Evolutionary conservation across 2,113 vertebrate genomes (phyloP).

Genomic region (Gorsachius goisagi): DNA sequence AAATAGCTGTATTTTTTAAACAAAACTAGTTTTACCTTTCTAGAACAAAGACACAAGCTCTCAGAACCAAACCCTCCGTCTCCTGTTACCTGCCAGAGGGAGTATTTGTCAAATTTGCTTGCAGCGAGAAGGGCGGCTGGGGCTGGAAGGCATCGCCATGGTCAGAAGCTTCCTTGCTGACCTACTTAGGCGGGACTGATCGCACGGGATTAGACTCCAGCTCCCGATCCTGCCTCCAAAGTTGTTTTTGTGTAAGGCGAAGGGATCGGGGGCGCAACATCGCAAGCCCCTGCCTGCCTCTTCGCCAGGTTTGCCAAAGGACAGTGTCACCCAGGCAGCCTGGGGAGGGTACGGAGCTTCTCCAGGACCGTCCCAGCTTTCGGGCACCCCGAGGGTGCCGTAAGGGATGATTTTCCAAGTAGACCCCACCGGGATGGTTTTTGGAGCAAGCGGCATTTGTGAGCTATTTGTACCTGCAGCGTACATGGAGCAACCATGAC

Average conservation of each 20-base stretch:
- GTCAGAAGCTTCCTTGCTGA: neutral
- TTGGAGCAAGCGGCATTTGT: neutral
- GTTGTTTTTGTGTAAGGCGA: neutral
- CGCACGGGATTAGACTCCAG: neutral
- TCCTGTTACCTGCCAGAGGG: neutral
- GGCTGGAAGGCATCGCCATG: neutral
- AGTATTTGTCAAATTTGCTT: neutral
- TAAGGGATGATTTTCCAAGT: neutral
- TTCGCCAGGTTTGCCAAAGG: neutral
- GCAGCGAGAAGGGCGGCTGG: neutral
- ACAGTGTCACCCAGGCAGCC: neutral
- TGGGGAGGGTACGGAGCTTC: neutral
- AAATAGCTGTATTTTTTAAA: neutral
- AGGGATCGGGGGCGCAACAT: neutral
- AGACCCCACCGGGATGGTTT: neutral
- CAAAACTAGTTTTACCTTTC: neutral
- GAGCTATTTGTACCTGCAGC: neutral
- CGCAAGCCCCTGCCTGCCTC: neutral
- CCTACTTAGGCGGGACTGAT: neutral
- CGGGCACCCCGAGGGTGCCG: neutral
- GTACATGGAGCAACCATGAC: neutral
- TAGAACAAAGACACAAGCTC: neutral
- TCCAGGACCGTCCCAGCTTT: accelerated
- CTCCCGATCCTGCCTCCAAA: neutral
- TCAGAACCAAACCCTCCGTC: neutral